Percentiles rank a stretch among this genome's conserved stretches.
These are phyloP conservation scores for Anguilla megastoma DNA, from an alignment of 2,797 vertebrate genomes.

Conservation along the genomic window DNA sequence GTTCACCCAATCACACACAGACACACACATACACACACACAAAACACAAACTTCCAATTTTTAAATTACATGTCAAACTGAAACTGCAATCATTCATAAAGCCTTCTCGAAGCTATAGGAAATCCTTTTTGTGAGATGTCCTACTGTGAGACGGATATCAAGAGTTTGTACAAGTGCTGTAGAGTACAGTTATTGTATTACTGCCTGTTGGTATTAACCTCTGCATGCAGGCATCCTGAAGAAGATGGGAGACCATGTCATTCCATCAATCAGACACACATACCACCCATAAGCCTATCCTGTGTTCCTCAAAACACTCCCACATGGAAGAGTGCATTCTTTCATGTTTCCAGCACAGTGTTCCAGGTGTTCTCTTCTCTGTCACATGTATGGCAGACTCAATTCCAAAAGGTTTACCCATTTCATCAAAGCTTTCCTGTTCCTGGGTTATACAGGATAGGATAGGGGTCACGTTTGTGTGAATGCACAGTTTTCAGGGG, in stretches of 20 bases:
- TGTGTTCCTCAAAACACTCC: constrained; percentile 4
- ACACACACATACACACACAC: too few relatives aligned
- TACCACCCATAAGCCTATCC: neutral
- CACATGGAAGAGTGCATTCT: neutral
- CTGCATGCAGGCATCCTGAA: neutral
- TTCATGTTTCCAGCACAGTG: neutral
- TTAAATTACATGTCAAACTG: neutral
- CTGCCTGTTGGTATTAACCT: neutral
- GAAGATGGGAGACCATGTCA: neutral
- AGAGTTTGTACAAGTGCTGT: neutral
- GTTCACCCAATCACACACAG: too few relatives aligned
- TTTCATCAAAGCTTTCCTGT: neutral
- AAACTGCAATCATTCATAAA: neutral
- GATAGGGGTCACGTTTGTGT: neutral
- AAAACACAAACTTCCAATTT: neutral
- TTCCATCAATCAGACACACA: neutral
- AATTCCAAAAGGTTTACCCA: neutral
- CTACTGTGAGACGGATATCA: neutral
- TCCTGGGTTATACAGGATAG: neutral
- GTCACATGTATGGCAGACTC: neutral
- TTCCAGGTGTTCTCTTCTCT: constrained; percentile 4
- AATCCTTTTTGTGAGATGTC: neutral
- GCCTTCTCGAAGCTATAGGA: neutral
- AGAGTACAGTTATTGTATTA: neutral
- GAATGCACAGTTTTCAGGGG: neutral